These are phyloP conservation scores for Clitarchus hookeri DNA, from an alignment of 2,888 invertebrate species.

Conservation along the genomic window DNA sequence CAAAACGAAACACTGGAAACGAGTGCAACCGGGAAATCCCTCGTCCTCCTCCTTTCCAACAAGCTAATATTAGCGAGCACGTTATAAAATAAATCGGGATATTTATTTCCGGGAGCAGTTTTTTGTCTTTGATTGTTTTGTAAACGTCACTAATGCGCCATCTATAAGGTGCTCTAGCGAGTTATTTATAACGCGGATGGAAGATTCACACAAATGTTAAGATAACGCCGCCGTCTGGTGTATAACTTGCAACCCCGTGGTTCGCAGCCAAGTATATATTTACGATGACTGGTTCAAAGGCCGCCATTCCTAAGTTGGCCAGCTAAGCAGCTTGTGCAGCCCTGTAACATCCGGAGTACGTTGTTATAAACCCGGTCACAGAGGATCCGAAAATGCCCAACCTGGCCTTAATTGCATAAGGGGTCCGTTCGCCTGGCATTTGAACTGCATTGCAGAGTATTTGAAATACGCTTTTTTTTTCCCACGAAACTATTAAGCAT, in stretches of 20 bases:
- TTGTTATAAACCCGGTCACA: too few relatives aligned
- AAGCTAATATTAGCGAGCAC: conserved; percentile 2
- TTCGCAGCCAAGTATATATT: neutral
- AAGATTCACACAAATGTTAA: neutral
- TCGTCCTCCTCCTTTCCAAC: neutral
- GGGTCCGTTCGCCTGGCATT: too few relatives aligned
- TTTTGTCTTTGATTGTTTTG: neutral
- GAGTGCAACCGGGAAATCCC: neutral
- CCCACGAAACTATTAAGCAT: too few relatives aligned
- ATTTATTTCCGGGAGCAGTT: neutral
- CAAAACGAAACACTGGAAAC: neutral
- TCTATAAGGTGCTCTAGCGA: neutral
- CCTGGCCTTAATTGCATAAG: too few relatives aligned
- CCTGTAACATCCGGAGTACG: too few relatives aligned
- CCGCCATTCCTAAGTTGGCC: neutral
- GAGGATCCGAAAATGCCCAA: too few relatives aligned
- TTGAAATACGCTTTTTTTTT: too few relatives aligned
- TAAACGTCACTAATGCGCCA: neutral
- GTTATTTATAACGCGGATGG: neutral
- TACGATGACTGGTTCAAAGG: neutral
- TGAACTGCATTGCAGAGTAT: too few relatives aligned
- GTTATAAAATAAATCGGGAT: neutral
- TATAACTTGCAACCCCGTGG: neutral
- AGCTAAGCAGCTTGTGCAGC: too few relatives aligned
- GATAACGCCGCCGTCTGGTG: neutral